A percentile compares a stretch with the other conserved stretches of the same genome.
These are phyloP conservation scores for Hoplodrina ambigua DNA, from an alignment of 2,888 invertebrate genomes.

Conservation along the genomic window DNA sequence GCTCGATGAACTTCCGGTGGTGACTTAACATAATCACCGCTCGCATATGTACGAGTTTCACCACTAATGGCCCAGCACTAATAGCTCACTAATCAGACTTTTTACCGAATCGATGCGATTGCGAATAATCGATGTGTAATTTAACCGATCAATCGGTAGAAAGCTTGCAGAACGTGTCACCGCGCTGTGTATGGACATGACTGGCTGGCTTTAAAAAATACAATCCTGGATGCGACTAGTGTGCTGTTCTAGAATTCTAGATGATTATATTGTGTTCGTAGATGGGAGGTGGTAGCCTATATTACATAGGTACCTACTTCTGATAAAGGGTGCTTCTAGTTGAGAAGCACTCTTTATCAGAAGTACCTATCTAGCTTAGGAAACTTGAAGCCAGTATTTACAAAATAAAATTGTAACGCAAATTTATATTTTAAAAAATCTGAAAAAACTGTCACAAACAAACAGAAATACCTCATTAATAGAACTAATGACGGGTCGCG, in stretches of 20 bases:
- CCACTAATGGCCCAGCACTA: constrained; percentile 50
- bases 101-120: constrained; percentile 58
- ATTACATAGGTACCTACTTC: too few species aligned
- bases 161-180: constrained; percentile 49
- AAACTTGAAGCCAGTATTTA: too few species aligned
- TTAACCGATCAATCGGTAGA: constrained; percentile 55
- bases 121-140: constrained; percentile 60
- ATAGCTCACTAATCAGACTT: constrained; percentile 58
- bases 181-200: constrained; percentile 15
- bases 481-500: constrained; percentile 8
- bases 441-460: not conserved
- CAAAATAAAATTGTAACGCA: too few species aligned
- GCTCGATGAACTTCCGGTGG: constrained; percentile 45
- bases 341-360: too few species aligned
- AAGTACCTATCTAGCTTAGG: too few species aligned
- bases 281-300: too few species aligned
- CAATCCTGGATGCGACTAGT: constrained; percentile 12
- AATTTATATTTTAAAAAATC: too few species aligned
- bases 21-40: constrained; percentile 56
- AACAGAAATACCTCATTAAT: not conserved
- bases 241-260: not conserved
- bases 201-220: constrained; percentile 14
- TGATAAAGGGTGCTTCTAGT: too few species aligned
- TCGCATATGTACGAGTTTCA: constrained; percentile 58
- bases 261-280: not conserved